Evolutionary conservation across 2,797 vertebrate species (phyloP).

Genomic region (Pseudotriccus pelzelni): DNA sequence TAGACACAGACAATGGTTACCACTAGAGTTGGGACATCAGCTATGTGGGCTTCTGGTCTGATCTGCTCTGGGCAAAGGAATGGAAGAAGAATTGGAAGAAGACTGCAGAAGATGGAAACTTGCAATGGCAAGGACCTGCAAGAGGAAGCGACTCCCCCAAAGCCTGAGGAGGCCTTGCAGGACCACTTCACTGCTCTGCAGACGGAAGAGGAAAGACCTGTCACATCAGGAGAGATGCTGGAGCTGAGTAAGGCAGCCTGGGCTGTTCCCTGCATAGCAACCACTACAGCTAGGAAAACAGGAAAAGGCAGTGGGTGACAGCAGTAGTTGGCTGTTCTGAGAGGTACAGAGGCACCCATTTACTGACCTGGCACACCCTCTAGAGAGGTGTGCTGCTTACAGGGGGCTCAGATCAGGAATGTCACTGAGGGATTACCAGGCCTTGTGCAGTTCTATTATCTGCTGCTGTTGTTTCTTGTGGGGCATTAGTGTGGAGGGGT

Average conservation of each 20-base stretch:
- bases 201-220: neutral
- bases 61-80: neutral
- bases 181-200: neutral
- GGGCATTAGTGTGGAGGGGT: neutral
- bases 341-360: neutral
- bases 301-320: neutral
- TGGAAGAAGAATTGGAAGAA: neutral
- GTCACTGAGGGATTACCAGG: neutral
- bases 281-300: neutral
- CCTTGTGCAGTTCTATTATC: neutral
- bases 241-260: neutral
- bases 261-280: neutral
- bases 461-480: neutral
- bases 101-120: neutral
- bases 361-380: neutral
- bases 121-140: neutral
- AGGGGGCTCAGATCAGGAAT: neutral
- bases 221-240: neutral
- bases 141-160: neutral
- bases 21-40: neutral
- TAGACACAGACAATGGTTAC: neutral
- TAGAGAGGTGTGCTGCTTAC: neutral
- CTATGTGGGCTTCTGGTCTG: neutral
- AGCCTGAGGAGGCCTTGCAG: neutral
- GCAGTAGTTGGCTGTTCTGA: neutral